Evolutionary conservation across 2,797 vertebrate species (phyloP).

Genomic region (Poecilia wingei): DNA sequence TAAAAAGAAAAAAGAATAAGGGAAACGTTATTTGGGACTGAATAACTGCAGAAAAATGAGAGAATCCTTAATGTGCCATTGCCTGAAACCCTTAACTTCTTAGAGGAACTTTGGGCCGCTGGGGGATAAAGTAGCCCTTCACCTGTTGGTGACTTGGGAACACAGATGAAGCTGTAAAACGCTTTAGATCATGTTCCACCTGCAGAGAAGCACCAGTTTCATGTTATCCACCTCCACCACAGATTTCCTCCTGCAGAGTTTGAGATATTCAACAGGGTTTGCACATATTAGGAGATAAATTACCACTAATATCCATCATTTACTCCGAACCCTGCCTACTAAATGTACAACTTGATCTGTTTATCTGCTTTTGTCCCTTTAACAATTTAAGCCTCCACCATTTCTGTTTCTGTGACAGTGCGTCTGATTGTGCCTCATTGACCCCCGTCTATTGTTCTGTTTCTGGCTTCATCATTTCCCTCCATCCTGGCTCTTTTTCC

Average conservation of each 20-base stretch:
- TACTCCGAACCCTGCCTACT: not conserved
- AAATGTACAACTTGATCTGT: not conserved
- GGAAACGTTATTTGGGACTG: not conserved
- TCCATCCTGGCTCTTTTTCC: conserved; percentile 9
- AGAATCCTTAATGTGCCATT: not conserved
- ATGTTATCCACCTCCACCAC: not conserved
- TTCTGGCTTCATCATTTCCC: conserved; percentile 14
- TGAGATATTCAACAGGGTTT: not conserved
- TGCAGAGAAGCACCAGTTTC: not conserved
- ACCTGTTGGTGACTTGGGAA: not conserved
- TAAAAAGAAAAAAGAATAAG: not conserved
- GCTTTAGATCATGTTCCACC: not conserved
- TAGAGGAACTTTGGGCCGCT: not conserved
- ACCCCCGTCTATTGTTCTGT: conserved; percentile 25
- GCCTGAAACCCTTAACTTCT: not conserved
- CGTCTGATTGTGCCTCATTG: conserved; percentile 37
- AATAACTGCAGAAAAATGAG: not conserved
- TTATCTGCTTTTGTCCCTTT: not conserved
- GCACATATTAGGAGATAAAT: conserved; percentile 7
- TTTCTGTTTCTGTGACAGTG: conserved; percentile 19
- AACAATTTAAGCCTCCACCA: conserved; percentile 5
- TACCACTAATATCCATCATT: conserved; percentile 11
- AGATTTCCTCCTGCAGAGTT: not conserved
- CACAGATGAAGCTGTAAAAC: not conserved
- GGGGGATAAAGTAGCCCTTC: not conserved